A percentile compares a stretch with the other conserved stretches of the same genome.
Conservation (phyloP, 2,797 vertebrate species). For the Emydoidea blandingii region DNA sequence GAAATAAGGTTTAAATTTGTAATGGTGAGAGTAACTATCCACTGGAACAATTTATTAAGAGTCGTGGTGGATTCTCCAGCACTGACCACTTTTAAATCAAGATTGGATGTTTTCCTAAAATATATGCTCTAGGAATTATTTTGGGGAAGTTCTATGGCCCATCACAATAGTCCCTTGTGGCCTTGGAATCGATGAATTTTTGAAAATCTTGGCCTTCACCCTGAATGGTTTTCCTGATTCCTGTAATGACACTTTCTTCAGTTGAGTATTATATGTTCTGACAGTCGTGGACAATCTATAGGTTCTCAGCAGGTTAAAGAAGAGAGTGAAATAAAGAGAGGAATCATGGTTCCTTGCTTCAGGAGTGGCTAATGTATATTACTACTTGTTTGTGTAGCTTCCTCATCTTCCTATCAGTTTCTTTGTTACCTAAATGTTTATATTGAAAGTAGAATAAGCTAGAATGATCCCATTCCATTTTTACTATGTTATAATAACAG, state of each 20-base stretch:
- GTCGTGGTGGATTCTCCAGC: no score
- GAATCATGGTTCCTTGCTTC: background rate
- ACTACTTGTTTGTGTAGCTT: background rate
- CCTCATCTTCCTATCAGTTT: background rate
- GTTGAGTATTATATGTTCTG: background rate
- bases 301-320: accelerated
- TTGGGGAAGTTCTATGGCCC: no score
- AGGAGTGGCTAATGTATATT: background rate
- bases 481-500: constrained; percentile 26
- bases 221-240: background rate
- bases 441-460: background rate
- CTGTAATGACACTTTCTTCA: background rate
- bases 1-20: no score
- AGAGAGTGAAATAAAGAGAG: background rate
- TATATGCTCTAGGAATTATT: no score
- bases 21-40: no score
- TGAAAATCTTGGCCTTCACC: background rate
- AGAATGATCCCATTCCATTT: background rate
- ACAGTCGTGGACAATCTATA: background rate
- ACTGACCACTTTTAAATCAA: no score
- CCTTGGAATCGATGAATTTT: no score
- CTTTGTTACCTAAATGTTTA: background rate
- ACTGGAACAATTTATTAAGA: no score
- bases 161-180: no score
- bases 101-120: no score